Conservation (phyloP, 2,113 vertebrate genomes). For the Aptenodytes forsteri region DNA sequence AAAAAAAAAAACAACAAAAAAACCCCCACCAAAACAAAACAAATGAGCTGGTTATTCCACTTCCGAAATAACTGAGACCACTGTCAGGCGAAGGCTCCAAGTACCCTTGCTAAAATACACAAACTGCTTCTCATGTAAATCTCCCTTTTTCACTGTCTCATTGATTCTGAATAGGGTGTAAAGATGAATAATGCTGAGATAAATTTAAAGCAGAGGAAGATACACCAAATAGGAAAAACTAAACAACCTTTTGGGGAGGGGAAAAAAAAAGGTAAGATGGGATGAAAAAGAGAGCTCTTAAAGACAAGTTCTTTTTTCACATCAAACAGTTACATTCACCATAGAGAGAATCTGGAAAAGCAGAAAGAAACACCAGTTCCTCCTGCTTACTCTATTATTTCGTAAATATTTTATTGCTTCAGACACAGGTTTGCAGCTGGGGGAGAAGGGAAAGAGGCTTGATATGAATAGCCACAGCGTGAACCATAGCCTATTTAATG, state of each 20-base stretch:
- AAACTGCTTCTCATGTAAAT: background rate
- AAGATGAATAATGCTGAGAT: background rate
- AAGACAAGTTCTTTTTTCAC: background rate
- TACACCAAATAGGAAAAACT: background rate
- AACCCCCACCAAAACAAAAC: background rate
- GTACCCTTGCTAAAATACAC: background rate
- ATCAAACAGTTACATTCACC: background rate
- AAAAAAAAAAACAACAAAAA: background rate
- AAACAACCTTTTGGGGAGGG: background rate
- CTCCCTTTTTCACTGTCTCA: background rate
- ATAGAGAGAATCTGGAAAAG: background rate
- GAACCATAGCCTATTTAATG: rapidly evolving
- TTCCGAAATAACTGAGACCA: background rate
- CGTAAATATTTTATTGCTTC: background rate
- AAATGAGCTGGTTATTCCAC: background rate
- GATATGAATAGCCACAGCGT: rapidly evolving
- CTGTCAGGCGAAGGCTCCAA: background rate
- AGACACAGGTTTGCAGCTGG: background rate
- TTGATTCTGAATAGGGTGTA: background rate
- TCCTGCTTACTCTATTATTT: background rate
- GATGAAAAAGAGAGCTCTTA: background rate
- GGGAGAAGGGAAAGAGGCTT: background rate
- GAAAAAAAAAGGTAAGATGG: background rate
- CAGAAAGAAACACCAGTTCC: background rate
- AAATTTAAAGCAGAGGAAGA: background rate